A percentile compares a stretch with the other conserved stretches of the same genome.
Evolutionary conservation across 2,797 vertebrate species (phyloP).

Genomic region (Cossypha heuglini): DNA sequence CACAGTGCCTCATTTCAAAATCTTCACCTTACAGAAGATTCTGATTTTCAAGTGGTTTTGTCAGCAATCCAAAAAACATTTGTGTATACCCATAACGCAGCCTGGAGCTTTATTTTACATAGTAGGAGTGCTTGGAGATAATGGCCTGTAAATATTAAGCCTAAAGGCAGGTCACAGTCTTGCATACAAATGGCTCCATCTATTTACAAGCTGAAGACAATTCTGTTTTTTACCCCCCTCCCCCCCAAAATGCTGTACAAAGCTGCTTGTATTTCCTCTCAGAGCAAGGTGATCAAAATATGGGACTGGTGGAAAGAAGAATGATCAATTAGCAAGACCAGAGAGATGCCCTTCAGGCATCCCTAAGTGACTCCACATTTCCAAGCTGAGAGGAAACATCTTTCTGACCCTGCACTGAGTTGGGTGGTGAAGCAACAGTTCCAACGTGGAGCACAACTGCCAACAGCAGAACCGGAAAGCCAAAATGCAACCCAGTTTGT

Average conservation of each 20-base stretch:
- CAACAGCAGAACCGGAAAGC: not conserved
- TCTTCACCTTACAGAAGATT: not conserved
- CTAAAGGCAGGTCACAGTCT: not conserved
- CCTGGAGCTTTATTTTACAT: not conserved
- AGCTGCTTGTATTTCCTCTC: not conserved
- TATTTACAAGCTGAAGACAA: not conserved
- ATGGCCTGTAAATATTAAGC: not conserved
- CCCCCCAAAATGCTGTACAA: not conserved
- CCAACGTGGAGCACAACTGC: not conserved
- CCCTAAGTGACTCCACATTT: not conserved
- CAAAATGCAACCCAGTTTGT: not conserved
- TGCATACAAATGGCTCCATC: not conserved
- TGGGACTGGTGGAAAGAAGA: not conserved
- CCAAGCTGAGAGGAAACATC: not conserved
- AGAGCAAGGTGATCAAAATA: not conserved
- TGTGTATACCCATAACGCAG: not conserved
- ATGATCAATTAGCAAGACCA: not conserved
- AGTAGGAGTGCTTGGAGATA: not conserved
- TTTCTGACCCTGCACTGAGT: not conserved
- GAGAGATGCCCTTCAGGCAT: not conserved
- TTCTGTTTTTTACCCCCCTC: accelerated
- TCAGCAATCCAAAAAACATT: not conserved
- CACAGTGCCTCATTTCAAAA: not conserved
- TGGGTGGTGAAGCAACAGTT: not conserved
- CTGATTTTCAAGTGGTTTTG: not conserved